Evolutionary conservation across 2,113 vertebrate species (phyloP), one percentile per base, ranked within the genome.

Genomic region (Cyphomyrus discorhynchus): DNA sequence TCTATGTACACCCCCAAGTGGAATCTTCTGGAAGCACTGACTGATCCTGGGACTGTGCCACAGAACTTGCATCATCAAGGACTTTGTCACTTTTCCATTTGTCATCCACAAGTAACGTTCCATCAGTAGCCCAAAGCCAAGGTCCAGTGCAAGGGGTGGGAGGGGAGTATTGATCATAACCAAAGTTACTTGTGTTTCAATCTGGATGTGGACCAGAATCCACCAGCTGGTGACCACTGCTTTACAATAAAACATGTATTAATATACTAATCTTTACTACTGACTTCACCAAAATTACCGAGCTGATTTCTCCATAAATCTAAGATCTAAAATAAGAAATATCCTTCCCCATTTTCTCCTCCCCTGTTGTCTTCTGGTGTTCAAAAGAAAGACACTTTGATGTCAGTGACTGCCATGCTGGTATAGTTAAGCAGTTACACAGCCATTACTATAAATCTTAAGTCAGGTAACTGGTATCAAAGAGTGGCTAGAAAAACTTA

Each of bases 1-100:
- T 90, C 50, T 91, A 90, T 89, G 56, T 89, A 87, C 92, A 27
- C 93, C 92, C 86, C 90, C 93, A 89, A 89, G 90, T 92, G 93
- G 92, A 58, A 27, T 62, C 7, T 1, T 6, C 1, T 89, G 70
- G 39, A 53, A 21, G 21, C 66, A 85, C 89, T 74, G 82, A 17
- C 45, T 49, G 49, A 82, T 53, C 31, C 31, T n/a, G 49, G 1
- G 15, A 10, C 5, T 45, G 13, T 42, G 49, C 50, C 31, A 45
- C 35, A 19, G 7, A 5, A 35, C 15, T 83, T 74, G 31, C 85
- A 21, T 82, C 21, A 82, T 15, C 53, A 15, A 80, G 46, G 19
- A 27, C 49, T 88, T 42, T 80, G 31, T 62, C 19, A 88, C 24
- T 80, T 77, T 89, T 52, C 3, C 24, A n/a, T 39, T 70, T 46